Base-by-base conservation (phyloP, 2,797 vertebrate genomes). In the Ciconia nigra region DNA sequence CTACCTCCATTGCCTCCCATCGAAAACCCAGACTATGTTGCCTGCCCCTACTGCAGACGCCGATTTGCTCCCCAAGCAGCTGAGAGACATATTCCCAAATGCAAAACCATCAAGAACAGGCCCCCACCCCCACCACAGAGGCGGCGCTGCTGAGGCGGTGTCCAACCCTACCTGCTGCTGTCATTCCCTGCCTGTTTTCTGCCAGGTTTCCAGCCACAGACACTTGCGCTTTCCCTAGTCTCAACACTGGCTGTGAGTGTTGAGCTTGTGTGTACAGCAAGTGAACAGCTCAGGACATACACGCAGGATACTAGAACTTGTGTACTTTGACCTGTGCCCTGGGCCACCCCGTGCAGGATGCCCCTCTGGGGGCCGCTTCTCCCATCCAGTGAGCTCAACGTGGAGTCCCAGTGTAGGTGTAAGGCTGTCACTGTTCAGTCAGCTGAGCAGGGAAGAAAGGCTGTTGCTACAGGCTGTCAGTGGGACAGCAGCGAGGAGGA, bases 81-180 rank as follows among this genome's bases (percentile, higher is more conserved):
- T 4, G 97, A 99, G 90, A 96, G 97, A 80, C 98, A 99, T 37
- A 97, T 99, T 94, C 97, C 98, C 46, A 98, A 98, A 91, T 98
- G 98, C 96, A 98, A 98, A 96, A 97, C 82, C 83, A 98, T 98
- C 90, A 98, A 93, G 95, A 98, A 89, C 17, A 98, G 96, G 19
- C 98, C 98, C 21, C 95, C 97, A 3, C 97, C 98, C 35, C 97
- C 98, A 24, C 87, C 31, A 3, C 91, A 80, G 58, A 90, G 90
- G 89, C 97, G 73, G 54, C 65, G 22, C 61, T 96, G 85, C 46
- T 82, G 70, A 95, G 37, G 71, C 13, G 33, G 73, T 47, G 25
- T 22, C 70, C 72, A 37, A 1, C 54, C 35, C 25, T 8, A 39
- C 54, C 66, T 39, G 41, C 66, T 65, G 35, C 54, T 25, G 29